Evolutionary conservation across 2,113 vertebrate species (phyloP).

Genomic region (Alosa alosa): DNA sequence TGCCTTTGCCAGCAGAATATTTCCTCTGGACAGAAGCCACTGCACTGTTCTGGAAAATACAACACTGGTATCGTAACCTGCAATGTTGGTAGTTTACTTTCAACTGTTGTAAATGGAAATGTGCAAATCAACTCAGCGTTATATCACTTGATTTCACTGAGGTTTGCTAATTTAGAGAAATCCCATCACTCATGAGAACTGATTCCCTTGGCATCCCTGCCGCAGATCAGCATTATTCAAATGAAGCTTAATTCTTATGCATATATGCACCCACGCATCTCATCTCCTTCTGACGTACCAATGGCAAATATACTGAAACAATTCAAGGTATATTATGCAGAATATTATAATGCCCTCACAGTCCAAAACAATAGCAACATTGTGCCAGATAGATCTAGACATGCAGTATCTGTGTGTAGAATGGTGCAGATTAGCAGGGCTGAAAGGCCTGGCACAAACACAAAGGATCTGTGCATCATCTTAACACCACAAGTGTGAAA

Average conservation of each 20-base stretch:
- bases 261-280: not conserved
- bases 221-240: not conserved
- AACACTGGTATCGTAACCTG: not conserved
- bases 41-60: not conserved
- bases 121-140: not conserved
- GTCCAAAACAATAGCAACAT: not conserved
- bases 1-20: not conserved
- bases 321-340: not conserved
- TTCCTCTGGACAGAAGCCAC: not conserved
- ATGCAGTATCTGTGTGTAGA: not conserved
- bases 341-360: not conserved
- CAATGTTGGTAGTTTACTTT: not conserved
- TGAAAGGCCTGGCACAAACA: not conserved
- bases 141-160: not conserved
- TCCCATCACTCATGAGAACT: not conserved
- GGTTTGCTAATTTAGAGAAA: not conserved
- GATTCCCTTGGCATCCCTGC: not conserved
- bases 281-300: not conserved
- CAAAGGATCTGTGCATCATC: not conserved
- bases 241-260: not conserved
- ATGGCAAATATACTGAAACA: not conserved
- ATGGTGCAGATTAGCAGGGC: not conserved
- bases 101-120: not conserved
- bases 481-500: not conserved
- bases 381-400: not conserved